Conservation (phyloP, 92 coral and sea anemone genomes). For the Galaxea fascicularis region DNA sequence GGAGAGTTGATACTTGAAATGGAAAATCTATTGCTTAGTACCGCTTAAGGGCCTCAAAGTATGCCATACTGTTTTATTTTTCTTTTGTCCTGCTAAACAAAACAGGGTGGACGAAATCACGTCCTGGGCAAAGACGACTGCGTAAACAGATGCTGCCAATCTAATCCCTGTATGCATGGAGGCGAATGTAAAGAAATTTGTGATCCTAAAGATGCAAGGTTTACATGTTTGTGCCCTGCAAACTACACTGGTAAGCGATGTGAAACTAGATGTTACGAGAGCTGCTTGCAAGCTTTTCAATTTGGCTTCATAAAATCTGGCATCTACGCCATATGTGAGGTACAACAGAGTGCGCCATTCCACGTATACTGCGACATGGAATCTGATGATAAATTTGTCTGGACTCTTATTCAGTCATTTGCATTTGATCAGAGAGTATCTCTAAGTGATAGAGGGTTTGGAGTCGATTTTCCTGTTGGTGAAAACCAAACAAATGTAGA, state of each 20-base stretch:
- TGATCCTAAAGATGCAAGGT: not conserved
- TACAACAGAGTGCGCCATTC: constrained; percentile 5
- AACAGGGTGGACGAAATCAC: constrained; percentile 14
- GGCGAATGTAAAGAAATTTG: constrained; percentile 22
- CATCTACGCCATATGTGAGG: constrained; percentile 8
- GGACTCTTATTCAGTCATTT: constrained; percentile 58
- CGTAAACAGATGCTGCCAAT: constrained; percentile 16
- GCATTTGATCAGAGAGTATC: not conserved
- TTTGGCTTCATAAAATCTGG: not conserved
- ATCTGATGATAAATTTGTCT: not conserved
- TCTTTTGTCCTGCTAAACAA: too few species aligned
- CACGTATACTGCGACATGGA: constrained; percentile 38
- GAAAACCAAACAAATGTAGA: not conserved
- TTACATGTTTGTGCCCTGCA: constrained; percentile 5
- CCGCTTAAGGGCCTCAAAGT: too few species aligned
- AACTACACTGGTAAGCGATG: not conserved
- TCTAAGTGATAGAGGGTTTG: not conserved
- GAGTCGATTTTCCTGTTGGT: not conserved
- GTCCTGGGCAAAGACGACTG: not conserved
- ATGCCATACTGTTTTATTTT: too few species aligned
- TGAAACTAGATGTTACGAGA: not conserved
- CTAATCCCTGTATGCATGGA: constrained; percentile 10
- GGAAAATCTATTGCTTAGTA: too few species aligned
- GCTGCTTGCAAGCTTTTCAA: not conserved
- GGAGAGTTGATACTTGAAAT: too few species aligned